These are phyloP conservation scores for Neomicropteryx cornuta DNA, from an alignment of 1,140 invertebrate species.

Conservation along the genomic window DNA sequence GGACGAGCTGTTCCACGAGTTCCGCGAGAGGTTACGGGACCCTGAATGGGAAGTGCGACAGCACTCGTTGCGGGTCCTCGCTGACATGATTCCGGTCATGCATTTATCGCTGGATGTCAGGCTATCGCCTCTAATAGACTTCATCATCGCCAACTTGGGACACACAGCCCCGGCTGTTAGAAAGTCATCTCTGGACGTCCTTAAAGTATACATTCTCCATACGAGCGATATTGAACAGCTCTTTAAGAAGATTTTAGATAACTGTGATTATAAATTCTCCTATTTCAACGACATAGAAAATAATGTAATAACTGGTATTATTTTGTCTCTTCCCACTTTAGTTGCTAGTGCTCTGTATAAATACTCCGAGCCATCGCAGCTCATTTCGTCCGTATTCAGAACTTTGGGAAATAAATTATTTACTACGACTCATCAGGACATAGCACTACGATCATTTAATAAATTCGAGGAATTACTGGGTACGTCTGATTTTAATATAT, in stretches of 20 bases:
- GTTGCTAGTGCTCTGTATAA: slow-evolving; percentile 38
- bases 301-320: slow-evolving; percentile 52
- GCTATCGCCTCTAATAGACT: slow-evolving; percentile 46
- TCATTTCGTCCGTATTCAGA: slow-evolving; percentile 39
- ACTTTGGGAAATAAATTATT: slow-evolving; percentile 52
- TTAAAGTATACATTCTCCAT: slow-evolving; percentile 53
- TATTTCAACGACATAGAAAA: slow-evolving; percentile 42
- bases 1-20: slow-evolving; percentile 50
- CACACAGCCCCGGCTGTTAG: slow-evolving; percentile 64
- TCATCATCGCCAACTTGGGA: slow-evolving; percentile 60
- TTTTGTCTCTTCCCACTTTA: slow-evolving; percentile 53
- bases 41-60: slow-evolving; percentile 73
- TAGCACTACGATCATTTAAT: slow-evolving; percentile 50
- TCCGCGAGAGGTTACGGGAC: slow-evolving; percentile 57
- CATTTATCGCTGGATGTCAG: slow-evolving; percentile 48
- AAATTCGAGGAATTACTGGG: slow-evolving; percentile 56
- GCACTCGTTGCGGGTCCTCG: slow-evolving; percentile 61
- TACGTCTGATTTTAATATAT: slow-evolving; percentile 38
- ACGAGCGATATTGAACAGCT: slow-evolving; percentile 46
- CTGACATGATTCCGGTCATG: slow-evolving; percentile 60
- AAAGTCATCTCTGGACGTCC: slow-evolving; percentile 58
- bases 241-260: slow-evolving; percentile 48
- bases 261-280: slow-evolving; percentile 47
- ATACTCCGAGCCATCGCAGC: slow-evolving; percentile 27
- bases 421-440: slow-evolving; percentile 55